A percentile compares a stretch with the other conserved stretches of the same genome.
Conservation (phyloP, 1,140 invertebrate species). For the Solenopsis fugax region DNA sequence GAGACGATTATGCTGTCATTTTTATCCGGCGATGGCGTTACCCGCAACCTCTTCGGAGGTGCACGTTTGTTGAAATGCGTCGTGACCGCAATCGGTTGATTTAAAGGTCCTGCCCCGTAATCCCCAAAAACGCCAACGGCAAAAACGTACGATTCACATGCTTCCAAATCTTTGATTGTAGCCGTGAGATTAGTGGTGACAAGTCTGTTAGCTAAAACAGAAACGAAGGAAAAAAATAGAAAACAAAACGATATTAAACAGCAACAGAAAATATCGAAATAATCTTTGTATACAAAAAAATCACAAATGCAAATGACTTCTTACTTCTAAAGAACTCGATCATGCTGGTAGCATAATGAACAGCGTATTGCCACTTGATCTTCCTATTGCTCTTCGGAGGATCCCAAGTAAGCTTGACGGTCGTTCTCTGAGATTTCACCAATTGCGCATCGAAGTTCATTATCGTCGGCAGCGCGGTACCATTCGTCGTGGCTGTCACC, state of each 20-base stretch:
- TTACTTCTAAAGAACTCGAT: constrained; percentile 86
- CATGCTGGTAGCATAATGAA: constrained; percentile 88
- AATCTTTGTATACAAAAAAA: not conserved
- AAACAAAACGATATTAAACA: constrained; percentile 5
- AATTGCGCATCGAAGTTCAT: constrained; percentile 86
- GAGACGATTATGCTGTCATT: constrained; percentile 84
- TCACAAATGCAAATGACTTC: not conserved
- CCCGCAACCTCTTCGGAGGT: constrained; percentile 87
- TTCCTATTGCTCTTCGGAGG: constrained; percentile 87
- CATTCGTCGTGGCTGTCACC: constrained; percentile 87
- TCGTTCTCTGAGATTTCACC: constrained; percentile 88
- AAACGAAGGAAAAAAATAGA: constrained; percentile 8
- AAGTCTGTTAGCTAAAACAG: constrained; percentile 28
- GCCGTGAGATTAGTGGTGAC: constrained; percentile 88
- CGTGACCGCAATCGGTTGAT: constrained; percentile 85
- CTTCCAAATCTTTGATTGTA: constrained; percentile 88
- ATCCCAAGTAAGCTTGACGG: constrained; percentile 90
- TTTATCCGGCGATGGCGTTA: constrained; percentile 84
- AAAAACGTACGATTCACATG: constrained; percentile 92
- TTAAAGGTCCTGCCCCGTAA: constrained; percentile 89
- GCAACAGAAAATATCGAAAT: not conserved
- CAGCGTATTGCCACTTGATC: constrained; percentile 89
- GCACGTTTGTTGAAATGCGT: constrained; percentile 89
- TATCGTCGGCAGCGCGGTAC: constrained; percentile 87
- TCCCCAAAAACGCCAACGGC: constrained; percentile 89